phyloP scores from a whole-genome alignment of 2,113 vertebrate genomes.

The Clarias batrachus region DNA sequence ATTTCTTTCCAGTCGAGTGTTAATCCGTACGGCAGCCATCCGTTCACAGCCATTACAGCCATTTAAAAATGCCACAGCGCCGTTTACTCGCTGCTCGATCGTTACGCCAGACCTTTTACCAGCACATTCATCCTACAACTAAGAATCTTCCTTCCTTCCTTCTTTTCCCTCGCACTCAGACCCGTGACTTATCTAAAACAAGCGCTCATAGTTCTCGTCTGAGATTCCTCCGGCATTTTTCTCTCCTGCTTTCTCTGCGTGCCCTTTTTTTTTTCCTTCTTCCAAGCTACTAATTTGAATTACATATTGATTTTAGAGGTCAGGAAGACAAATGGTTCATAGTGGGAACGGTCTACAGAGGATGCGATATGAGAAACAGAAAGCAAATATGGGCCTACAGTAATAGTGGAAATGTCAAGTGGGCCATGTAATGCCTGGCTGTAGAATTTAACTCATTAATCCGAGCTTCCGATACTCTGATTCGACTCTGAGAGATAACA shows the following conservation, averaged over 20 bases:
- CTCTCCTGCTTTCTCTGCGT: conserved; percentile 22
- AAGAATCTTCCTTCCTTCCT: background rate
- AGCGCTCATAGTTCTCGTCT: conserved; percentile 13
- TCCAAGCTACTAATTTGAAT: conserved; percentile 54
- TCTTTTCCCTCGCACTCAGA: background rate
- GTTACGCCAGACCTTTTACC: background rate
- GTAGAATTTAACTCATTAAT: conserved; percentile 46
- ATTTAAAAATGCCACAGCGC: background rate
- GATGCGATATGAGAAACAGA: conserved; percentile 46
- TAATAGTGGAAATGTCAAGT: conserved; percentile 47
- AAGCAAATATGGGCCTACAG: conserved; percentile 40
- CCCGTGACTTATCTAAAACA: conserved; percentile 17
- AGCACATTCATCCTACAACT: background rate
- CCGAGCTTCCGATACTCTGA: conserved; percentile 32
- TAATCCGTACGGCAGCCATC: background rate
- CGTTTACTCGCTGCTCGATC: background rate
- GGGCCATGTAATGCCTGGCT: conserved; percentile 30
- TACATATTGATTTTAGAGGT: conserved; percentile 55
- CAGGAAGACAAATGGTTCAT: conserved; percentile 55
- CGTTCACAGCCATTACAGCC: background rate
- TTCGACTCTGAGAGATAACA: conserved; percentile 20
- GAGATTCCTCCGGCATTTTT: conserved; percentile 38
- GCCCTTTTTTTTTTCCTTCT: background rate
- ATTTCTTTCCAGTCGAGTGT: background rate
- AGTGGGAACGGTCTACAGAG: conserved; percentile 49